Base-by-base conservation (phyloP, 1,140 invertebrate genomes). In the Planococcus citri region DNA sequence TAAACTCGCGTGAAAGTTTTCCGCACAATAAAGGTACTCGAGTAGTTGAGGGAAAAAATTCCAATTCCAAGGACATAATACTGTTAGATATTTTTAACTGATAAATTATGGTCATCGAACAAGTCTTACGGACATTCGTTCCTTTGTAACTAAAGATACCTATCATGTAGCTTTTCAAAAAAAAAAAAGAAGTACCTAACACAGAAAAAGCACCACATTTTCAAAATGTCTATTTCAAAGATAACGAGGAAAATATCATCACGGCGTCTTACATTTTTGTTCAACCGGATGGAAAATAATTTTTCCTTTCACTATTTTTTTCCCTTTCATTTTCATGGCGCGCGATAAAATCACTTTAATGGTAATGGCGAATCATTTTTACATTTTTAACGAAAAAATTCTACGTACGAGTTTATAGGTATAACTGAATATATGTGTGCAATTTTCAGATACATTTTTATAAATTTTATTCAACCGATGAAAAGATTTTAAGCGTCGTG, bases 171-270 rank as follows among this genome's bases (percentile, higher is more conserved):
- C 12, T 51, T 51, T 51, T 51, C 41, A 51, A 20, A 51, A 51
- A 51, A 51, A 51, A 51, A 51, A 51, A 51, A n/a, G 17, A n/a
- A 37, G 33, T 8, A 14, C 6, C 6, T 17, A 51, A 51, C 41
- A 33, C 4, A 33, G 29, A 33, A 33, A 33, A 33, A 33, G 12
- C 17, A 51, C n/a, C 41, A 51, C n/a, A 51, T 51, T 51, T 51
- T 51, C 41, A 51, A 51, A 51, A 51, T 51, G 41, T 51, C 41
- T 51, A 51, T 51, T 51, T 51, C 41, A 51, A 51, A 51, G 41
- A 51, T 51, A 51, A 51, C 41, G 41, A 51, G 41, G 12, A 51
- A 51, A 51, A 51, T 51, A 51, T 51, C 41, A 51, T 51, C 41
- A 51, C n/a, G 41, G 41, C 41, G 41, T 51, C 41, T 51, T 51